Base-by-base conservation (phyloP, 2,797 vertebrate genomes). In the Epinephelus awoara region DNA sequence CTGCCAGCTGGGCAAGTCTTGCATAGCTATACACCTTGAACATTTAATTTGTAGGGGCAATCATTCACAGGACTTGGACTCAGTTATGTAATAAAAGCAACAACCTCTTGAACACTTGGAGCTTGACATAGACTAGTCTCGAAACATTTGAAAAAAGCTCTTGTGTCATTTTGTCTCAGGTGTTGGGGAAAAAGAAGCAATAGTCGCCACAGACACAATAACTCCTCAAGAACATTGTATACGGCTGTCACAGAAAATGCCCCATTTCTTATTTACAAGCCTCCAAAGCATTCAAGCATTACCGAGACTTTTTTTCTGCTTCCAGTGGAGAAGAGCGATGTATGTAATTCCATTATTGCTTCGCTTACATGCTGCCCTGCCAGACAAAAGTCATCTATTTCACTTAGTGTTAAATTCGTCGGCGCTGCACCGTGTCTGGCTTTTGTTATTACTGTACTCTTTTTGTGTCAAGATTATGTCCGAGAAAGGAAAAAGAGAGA, bases 351-450 rank as follows among this genome's bases (percentile, higher is more conserved):
- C 56, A 72, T 77, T 73, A 78, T 29, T 65, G 64, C 2, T 0
- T 23, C 9, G 19, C 59, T 82, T 67, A 58, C 2, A n/a, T 13
- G 42, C 25, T 49, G 54, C 49, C 50, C 62, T 19, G 72, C 61
- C 72, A 70, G 59, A 84, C 44, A 38, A 81, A 82, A 74, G 68
- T 74, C 66, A 84, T 89, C 70, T 68, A 50, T 81, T 91, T 89
- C 80, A 78, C 63, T 84, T 64, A 65, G 63, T 25, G 65, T 55
- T 80, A n/a, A 77, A 81, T 86, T 69, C 79, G 73, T 75, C 38
- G 1, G 47, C 11, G 6, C 12, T 61, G 72, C 56, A 51, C 58
- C 2, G 11, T 44, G 34, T 55, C 61, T 61, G 63, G 25, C 67
- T 75, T 57, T 50, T 63, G 50, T 85, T 86, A 76, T 81, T 71